These are phyloP conservation scores for Drosophila funebris DNA, from an alignment of 1,140 invertebrate genomes.

Conservation along the genomic window DNA sequence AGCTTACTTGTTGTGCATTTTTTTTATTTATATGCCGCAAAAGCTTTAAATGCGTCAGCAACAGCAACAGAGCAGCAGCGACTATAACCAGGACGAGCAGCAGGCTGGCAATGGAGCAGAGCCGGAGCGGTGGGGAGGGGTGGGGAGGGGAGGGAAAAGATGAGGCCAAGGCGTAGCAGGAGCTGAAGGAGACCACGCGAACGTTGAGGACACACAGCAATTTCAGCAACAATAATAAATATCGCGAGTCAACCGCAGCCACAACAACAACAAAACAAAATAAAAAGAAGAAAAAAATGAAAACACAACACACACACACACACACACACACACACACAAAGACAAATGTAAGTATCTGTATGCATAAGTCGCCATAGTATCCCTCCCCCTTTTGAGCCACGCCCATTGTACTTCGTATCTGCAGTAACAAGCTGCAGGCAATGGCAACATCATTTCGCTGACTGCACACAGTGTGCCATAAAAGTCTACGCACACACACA, in stretches of 20 bases:
- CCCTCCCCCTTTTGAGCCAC: not conserved
- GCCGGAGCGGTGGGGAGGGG: not conserved
- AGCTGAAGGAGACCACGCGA: conserved; percentile 24
- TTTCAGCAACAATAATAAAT: conserved; percentile 82
- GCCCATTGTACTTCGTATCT: conserved; percentile 26
- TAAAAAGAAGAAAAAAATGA: conserved; percentile 17
- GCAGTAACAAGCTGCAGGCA: conserved; percentile 47
- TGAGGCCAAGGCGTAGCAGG: conserved; percentile 4
- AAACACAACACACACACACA: conserved; percentile 52
- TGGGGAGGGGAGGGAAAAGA: not conserved
- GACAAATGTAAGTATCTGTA: conserved; percentile 53
- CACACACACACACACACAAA: conserved; percentile 27
- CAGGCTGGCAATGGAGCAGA: not conserved
- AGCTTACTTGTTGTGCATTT: not conserved
- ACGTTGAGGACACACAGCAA: conserved; percentile 78
- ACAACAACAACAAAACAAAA: conserved; percentile 58
- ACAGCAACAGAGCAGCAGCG: conserved; percentile 44
- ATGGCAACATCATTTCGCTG: conserved; percentile 51
- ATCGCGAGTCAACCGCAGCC: conserved; percentile 77
- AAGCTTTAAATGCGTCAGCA: conserved; percentile 79
- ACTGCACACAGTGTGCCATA: conserved; percentile 35
- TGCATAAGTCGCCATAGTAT: conserved; percentile 61
- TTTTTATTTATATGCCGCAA: conserved; percentile 78
- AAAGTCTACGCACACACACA: conserved; percentile 27
- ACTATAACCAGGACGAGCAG: not conserved